Conservation (phyloP, 2,797 vertebrate genomes). For the Notolepis coatsorum region DNA sequence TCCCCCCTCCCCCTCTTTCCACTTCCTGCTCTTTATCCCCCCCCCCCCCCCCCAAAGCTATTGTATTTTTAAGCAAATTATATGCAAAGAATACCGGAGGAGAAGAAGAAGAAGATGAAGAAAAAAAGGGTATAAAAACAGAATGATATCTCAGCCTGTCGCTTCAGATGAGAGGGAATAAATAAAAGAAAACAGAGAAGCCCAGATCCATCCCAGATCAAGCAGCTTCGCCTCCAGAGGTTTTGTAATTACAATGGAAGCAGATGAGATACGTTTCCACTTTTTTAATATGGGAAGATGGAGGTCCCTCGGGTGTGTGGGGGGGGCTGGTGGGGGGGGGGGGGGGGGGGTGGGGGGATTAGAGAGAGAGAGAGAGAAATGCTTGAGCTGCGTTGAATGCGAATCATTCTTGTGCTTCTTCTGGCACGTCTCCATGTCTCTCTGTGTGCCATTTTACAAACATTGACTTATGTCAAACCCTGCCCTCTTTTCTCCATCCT, state of each 20-base stretch:
- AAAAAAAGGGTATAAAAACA: constrained; percentile 64
- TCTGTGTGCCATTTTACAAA: constrained; percentile 35
- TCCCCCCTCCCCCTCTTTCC: constrained; percentile 3
- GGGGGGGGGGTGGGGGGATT: background rate
- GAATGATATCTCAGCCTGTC: constrained; percentile 73
- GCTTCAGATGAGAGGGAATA: constrained; percentile 65
- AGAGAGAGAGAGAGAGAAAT: background rate
- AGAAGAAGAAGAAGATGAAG: background rate
- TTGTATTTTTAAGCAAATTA: constrained; percentile 66
- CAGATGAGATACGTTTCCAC: constrained; percentile 75
- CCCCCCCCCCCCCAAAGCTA: constrained; percentile 48
- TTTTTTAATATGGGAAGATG: constrained; percentile 73
- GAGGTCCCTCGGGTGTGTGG: constrained; percentile 57
- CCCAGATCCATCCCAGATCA: constrained; percentile 73
- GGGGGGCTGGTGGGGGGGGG: constrained; percentile 4
- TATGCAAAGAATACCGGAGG: constrained; percentile 55
- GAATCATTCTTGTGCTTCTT: background rate
- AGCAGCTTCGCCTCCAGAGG: constrained; percentile 74
- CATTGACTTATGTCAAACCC: too few relatives aligned
- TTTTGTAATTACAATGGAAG: constrained; percentile 78
- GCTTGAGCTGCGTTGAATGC: background rate
- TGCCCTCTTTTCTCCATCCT: too few relatives aligned
- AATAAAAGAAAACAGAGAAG: constrained; percentile 54
- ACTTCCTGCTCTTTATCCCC: constrained; percentile 51
- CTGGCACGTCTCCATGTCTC: constrained; percentile 8